These are phyloP conservation scores for Oopsacas minuta DNA, from an alignment of 37 sponge, comb jelly and placozoan species.

Conservation along the genomic window DNA sequence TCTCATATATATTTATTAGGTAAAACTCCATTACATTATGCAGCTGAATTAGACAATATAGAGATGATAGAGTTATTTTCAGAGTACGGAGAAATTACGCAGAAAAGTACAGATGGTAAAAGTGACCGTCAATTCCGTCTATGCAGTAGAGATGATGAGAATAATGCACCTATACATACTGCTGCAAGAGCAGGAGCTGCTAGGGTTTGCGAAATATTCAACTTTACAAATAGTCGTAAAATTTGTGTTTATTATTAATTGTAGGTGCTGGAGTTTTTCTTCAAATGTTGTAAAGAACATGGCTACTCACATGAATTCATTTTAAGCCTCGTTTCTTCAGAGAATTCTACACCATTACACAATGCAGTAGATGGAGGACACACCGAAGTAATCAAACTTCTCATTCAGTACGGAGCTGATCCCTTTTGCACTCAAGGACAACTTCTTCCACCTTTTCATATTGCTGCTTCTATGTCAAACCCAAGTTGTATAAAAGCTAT, in stretches of 20 bases:
- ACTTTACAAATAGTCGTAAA: too few species aligned
- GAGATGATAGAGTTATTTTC: conserved; percentile 24
- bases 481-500: background rate
- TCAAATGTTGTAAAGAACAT: conserved; percentile 25
- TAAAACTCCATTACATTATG: conserved; percentile 46
- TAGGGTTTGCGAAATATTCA: too few species aligned
- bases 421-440: conserved; percentile 26
- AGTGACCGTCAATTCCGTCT: conserved; percentile 29
- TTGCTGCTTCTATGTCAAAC: conserved; percentile 35
- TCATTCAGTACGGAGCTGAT: conserved; percentile 47
- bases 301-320: conserved; percentile 44
- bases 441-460: conserved; percentile 44
- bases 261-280: conserved; percentile 32
- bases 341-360: conserved; percentile 76
- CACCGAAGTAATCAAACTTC: conserved; percentile 46
- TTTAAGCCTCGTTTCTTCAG: conserved; percentile 45
- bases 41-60: conserved; percentile 44
- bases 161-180: conserved; percentile 46
- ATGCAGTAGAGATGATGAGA: conserved; percentile 53
- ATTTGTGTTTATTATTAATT: too few species aligned
- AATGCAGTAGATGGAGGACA: conserved; percentile 68
- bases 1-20: background rate
- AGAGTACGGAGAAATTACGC: background rate
- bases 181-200: conserved; percentile 55
- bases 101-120: background rate